These are phyloP conservation scores for Platyrinchus mystaceus DNA, from an alignment of 2,797 vertebrate genomes.

Conservation along the genomic window DNA sequence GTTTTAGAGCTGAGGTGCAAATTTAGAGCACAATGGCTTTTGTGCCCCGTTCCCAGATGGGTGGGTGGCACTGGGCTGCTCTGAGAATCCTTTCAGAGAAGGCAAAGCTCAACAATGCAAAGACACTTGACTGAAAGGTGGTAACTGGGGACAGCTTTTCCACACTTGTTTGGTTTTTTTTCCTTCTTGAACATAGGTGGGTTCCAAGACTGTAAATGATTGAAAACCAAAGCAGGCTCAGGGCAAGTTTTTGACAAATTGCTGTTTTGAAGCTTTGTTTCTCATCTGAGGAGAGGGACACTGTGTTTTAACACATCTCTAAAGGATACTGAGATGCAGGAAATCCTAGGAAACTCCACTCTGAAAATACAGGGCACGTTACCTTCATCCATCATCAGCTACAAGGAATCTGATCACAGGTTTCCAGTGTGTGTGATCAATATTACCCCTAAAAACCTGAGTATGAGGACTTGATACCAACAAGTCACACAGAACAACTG, in stretches of 20 bases:
- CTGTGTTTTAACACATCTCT: background rate
- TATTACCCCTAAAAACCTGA: background rate
- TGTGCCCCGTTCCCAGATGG: background rate
- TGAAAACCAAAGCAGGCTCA: background rate
- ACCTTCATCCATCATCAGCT: background rate
- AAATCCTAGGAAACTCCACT: background rate
- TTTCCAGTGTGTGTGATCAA: background rate
- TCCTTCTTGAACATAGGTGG: background rate
- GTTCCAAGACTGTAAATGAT: background rate
- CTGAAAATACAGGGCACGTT: background rate
- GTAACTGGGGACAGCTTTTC: background rate
- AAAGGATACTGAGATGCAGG: background rate
- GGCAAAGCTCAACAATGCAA: background rate
- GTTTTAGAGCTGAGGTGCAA: constrained; percentile 15
- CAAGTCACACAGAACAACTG: too few relatives aligned
- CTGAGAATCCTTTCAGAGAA: background rate
- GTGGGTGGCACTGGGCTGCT: background rate
- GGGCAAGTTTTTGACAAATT: background rate
- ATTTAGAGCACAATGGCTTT: background rate
- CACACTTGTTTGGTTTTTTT: background rate
- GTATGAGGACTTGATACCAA: background rate
- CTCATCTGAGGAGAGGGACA: background rate
- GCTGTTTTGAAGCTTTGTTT: background rate
- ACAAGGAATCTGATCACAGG: background rate
- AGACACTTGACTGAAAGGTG: background rate